Base-by-base conservation (phyloP, 2,797 vertebrate genomes). In the Yasuhikotakia modesta region DNA sequence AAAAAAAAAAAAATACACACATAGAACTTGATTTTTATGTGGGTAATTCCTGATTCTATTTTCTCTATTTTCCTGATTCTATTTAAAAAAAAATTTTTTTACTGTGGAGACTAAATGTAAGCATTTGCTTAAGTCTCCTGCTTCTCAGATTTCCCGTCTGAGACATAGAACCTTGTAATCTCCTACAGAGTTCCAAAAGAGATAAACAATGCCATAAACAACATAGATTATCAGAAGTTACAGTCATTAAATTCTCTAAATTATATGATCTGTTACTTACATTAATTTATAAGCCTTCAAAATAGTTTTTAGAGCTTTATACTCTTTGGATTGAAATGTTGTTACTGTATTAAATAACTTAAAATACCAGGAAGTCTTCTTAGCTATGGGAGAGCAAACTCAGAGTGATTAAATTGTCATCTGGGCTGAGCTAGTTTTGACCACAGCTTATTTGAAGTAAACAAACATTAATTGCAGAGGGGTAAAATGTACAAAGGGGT, bases 401-500 rank as follows among this genome's bases (percentile, higher is more conserved):
- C 16, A 16, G 46, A 48, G 46, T 43, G 8, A 43, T 11, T 43
- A 43, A 43, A 43, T 11, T 43, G 39, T 43, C 39, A 14, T 55
- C 53, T 55, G 19, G 21, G 53, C 55, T 57, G 53, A 57, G 12
- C 21, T 24, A 57, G 11, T 14, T 57, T 43, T 55, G 24, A 13
- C 13, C 45, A 14, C 57, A 30, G 24, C 2, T 30, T 60, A n/a
- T 53, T 19, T 24, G 55, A 24, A 60, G 57, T 60, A 60, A 30
- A 60, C 57, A 60, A 30, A 17, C 16, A 60, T 30, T 0, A 60
- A 30, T 24, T 60, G 14, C 57, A 30, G 1, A n/a, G 27, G 24
- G 57, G 14, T 60, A 17, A n/a, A n/a, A n/a, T n/a, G n/a, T n/a
- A n/a, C n/a, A n/a, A n/a, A 60, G 64, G 63, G 58, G 79, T 58